These are phyloP conservation scores for Ficedula albicollis DNA, from an alignment of 2,797 vertebrate genomes.

Conservation along the genomic window DNA sequence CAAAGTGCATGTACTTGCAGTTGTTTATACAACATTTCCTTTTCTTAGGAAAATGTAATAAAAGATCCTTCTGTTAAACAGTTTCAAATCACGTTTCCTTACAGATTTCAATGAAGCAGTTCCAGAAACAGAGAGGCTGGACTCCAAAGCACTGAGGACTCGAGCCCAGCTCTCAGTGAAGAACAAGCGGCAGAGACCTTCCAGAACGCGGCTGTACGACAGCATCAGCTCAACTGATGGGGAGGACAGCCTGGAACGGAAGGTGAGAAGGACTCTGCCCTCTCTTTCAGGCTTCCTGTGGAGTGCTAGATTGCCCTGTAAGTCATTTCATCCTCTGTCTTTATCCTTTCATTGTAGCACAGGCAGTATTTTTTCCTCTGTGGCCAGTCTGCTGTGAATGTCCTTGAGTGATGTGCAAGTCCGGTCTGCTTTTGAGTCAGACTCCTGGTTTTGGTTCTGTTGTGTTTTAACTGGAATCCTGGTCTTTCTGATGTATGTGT, in stretches of 20 bases:
- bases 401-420: background rate
- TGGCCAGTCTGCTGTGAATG: background rate
- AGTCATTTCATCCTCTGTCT: background rate
- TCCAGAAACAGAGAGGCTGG: conserved; percentile 81
- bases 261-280: conserved; percentile 71
- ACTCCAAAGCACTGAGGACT: conserved; percentile 81
- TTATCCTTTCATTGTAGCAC: background rate
- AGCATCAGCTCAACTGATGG: conserved; percentile 85
- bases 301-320: background rate
- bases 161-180: conserved; percentile 79
- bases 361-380: conserved; percentile 14
- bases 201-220: conserved; percentile 76
- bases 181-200: conserved; percentile 79
- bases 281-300: background rate
- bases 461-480: background rate
- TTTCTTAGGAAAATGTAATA: background rate
- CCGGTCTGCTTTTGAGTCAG: background rate
- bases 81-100: background rate
- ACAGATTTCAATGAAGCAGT: conserved; percentile 79
- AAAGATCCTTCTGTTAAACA: background rate
- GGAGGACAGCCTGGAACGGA: conserved; percentile 84
- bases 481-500: background rate
- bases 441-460: background rate
- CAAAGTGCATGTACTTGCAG: background rate
- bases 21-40: background rate